These are phyloP conservation scores for Aleiodes leptofemur DNA, from an alignment of 2,888 invertebrate genomes.

Conservation along the genomic window DNA sequence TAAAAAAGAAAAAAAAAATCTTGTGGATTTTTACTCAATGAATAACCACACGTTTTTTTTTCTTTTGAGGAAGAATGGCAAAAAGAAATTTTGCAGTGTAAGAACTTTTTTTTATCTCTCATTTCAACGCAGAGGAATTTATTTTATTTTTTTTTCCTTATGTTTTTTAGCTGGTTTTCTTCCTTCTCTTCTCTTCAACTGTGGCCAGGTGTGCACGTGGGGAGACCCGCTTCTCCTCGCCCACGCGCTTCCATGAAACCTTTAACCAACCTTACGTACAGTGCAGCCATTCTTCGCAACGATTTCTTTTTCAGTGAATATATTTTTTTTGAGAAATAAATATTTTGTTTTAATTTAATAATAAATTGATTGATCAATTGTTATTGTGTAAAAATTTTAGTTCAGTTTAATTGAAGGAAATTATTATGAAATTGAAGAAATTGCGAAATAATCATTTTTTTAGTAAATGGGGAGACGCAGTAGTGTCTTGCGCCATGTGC, in stretches of 20 bases:
- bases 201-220: conserved; percentile 59
- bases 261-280: conserved; percentile 25
- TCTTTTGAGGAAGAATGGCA: background rate
- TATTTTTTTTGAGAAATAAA: background rate
- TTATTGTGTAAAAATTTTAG: background rate
- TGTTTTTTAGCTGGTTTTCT: conserved; percentile 26
- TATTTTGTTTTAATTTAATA: background rate
- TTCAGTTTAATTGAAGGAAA: background rate
- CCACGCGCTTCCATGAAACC: conserved; percentile 51
- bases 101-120: conserved; percentile 16
- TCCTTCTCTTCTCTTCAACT: conserved; percentile 31
- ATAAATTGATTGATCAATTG: background rate
- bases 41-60: background rate
- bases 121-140: conserved; percentile 30
- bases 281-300: background rate
- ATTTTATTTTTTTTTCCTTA: conserved; percentile 8
- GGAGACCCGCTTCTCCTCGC: conserved; percentile 58
- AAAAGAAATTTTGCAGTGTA: conserved; percentile 30
- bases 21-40: background rate
- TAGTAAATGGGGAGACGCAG: no score
- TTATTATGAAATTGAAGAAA: no score
- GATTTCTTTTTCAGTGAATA: background rate
- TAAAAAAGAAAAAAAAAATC: no score
- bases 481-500: no score
- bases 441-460: no score